Evolutionary conservation across 2,888 invertebrate genomes (phyloP).

Genomic region (Marasmarcha lunaedactyla): DNA sequence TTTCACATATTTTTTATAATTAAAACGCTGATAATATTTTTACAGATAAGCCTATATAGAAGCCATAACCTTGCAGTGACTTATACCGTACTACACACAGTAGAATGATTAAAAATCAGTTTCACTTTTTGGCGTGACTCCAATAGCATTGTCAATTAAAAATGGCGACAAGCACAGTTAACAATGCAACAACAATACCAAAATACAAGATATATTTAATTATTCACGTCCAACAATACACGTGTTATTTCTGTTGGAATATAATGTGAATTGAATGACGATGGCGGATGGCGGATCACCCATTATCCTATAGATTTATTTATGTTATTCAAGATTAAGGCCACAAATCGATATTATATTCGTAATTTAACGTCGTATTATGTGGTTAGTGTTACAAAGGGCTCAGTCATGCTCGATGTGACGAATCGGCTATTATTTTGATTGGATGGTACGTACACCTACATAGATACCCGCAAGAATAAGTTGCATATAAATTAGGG

Average conservation of each 20-base stretch:
- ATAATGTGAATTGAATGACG: slow-evolving; percentile 15
- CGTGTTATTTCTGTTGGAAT: slow-evolving; percentile 50
- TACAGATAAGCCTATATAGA: too few species aligned
- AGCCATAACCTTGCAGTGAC: too few species aligned
- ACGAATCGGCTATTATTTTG: too few species aligned
- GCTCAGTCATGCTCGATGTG: too few species aligned
- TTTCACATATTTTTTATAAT: too few species aligned
- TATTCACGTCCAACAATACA: slow-evolving; percentile 66
- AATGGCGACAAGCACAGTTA: slow-evolving; percentile 33
- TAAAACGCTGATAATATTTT: too few species aligned
- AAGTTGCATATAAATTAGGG: too few species aligned
- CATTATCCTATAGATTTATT: not conserved
- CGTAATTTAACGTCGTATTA: too few species aligned
- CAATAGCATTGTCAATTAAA: slow-evolving; percentile 41
- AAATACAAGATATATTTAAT: slow-evolving; percentile 48
- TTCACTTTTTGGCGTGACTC: slow-evolving; percentile 41
- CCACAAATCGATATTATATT: not conserved
- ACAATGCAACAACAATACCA: slow-evolving; percentile 64
- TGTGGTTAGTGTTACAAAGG: slow-evolving; percentile 1
- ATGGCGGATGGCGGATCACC: too few species aligned
- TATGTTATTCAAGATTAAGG: not conserved
- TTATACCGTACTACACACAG: too few species aligned
- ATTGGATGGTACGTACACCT: too few species aligned
- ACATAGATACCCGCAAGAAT: too few species aligned
- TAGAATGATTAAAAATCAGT: slow-evolving; percentile 20